Base-by-base conservation (phyloP, 53 echinoderm and acorn worm species). In the Paracentrotus lividus region DNA sequence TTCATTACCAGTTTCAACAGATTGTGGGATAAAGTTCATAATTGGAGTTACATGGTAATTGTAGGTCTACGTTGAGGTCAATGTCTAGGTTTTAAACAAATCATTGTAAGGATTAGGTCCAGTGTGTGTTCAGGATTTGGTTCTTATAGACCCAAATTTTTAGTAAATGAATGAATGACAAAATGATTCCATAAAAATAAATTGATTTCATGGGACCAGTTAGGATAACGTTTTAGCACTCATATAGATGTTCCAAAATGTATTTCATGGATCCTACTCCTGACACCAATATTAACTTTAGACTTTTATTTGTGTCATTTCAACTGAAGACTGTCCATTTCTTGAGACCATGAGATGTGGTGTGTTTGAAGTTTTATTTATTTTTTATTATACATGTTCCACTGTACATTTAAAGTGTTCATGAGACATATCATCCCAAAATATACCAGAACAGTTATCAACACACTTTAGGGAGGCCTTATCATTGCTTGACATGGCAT, bases 11-110 rank as follows among this genome's bases (percentile, higher is more conserved):
- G 95, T 15, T 94, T 98, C 96, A 44, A 97, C 94, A 10, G 96
- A 96, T 90, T 96, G 98, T 77, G 97, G 98, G 29, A 93, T 95
- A 23, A 98, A 97, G 98, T 97, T 95, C 68, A 93, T 96, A 59
- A 95, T 97, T 81, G 98, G 93, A 90, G 96, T 53, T 2, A 53
- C n/a, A n/a, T n/a, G n/a, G n/a, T n/a, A n/a, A n/a, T n/a, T n/a
- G 53, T 53, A 13, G 54, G 54, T 54, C 54, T 8, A 1, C 1
- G 7, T 1, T 18, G 1, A 54, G 54, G 2, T 54, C 54, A 15
- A 13, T 13, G 54, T 54, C 6, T 54, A 4, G n/a, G n/a, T n/a
- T n/a, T n/a, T n/a, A n/a, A n/a, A n/a, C n/a, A n/a, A n/a, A n/a
- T n/a, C n/a, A n/a, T n/a, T n/a, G n/a, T n/a, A n/a, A n/a, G n/a